A percentile compares a stretch with the other conserved stretches of the same genome.
Conservation (phyloP, 2,888 invertebrate genomes). For the Diplazon laetatorius region DNA sequence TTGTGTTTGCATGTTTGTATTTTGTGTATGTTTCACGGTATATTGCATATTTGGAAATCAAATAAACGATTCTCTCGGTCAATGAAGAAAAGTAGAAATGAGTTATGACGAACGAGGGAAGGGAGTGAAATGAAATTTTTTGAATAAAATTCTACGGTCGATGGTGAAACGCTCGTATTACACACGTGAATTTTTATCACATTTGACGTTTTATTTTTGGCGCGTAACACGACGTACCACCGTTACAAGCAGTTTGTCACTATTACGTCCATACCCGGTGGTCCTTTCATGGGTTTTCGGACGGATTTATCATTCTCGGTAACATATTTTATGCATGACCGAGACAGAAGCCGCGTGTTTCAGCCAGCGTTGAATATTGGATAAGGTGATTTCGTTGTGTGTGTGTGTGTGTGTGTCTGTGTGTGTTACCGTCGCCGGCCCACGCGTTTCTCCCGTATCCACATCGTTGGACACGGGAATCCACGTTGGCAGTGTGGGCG, state of each 20-base stretch:
- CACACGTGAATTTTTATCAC: too few relatives aligned
- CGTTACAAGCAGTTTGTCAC: constrained; percentile 23
- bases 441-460: constrained; percentile 30
- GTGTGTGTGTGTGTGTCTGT: background rate
- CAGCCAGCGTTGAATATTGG: constrained; percentile 10
- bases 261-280: constrained; percentile 1
- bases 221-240: background rate
- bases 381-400: background rate
- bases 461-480: constrained; percentile 1
- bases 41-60: too few relatives aligned
- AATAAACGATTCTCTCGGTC: too few relatives aligned
- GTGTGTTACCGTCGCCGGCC: too few relatives aligned
- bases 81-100: too few relatives aligned
- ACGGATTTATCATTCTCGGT: constrained; percentile 50
- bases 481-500: too few relatives aligned
- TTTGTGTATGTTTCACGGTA: too few relatives aligned
- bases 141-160: too few relatives aligned
- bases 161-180: too few relatives aligned
- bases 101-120: too few relatives aligned
- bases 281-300: constrained; percentile 24
- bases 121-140: too few relatives aligned
- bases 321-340: constrained; percentile 54
- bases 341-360: background rate
- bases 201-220: background rate
- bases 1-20: too few relatives aligned